These are phyloP conservation scores for Dryocosmus kuriphilus DNA, from an alignment of 2,888 invertebrate genomes.

Conservation along the genomic window DNA sequence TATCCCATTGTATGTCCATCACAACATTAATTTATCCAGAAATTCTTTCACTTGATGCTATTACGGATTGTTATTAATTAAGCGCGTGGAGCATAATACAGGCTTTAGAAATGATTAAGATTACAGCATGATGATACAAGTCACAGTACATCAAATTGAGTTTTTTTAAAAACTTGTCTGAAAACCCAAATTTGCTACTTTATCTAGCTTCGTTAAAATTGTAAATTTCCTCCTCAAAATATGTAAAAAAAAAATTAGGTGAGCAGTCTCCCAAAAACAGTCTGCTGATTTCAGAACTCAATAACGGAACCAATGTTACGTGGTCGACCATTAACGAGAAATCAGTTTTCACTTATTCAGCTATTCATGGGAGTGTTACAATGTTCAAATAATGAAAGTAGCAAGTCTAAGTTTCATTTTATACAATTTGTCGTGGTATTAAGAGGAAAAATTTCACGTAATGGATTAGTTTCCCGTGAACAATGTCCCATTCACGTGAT, in stretches of 20 bases:
- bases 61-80: conserved; percentile 5
- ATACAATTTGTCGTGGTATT: conserved; percentile 12
- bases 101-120: conserved; percentile 16
- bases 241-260: neutral
- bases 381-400: neutral
- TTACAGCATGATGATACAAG: conserved; percentile 25
- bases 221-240: neutral
- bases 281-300: neutral
- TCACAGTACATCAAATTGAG: conserved; percentile 29
- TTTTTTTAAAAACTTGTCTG: neutral
- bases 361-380: neutral
- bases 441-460: neutral
- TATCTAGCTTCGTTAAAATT: neutral
- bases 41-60: conserved; percentile 24
- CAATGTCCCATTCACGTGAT: neutral
- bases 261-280: neutral
- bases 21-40: conserved; percentile 24
- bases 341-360: too few relatives aligned
- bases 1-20: conserved; percentile 43
- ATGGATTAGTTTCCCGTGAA: neutral
- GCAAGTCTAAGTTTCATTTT: neutral
- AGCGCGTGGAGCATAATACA: neutral
- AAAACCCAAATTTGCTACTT: neutral
- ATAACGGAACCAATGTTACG: neutral
- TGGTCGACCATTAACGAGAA: neutral